Evolutionary conservation across 2,888 invertebrate species (phyloP).

Genomic region (Boloria selene): DNA sequence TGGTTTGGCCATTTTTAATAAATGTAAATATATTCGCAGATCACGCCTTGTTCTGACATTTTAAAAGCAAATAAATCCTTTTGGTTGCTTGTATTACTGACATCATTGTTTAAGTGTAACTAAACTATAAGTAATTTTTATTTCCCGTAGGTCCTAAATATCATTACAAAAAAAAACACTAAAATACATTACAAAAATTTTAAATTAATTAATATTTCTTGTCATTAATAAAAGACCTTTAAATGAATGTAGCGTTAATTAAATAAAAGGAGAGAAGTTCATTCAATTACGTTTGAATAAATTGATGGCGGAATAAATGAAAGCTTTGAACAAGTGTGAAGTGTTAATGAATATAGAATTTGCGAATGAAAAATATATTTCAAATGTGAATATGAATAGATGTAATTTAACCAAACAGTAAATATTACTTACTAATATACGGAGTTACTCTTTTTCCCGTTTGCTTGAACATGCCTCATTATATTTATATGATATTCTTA

Average conservation of each 20-base stretch:
- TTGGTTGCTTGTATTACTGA: constrained; percentile 7
- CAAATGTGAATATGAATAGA: constrained; percentile 3
- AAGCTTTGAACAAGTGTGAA: constrained; percentile 41
- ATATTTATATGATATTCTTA: too few species aligned
- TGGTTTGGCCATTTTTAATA: constrained; percentile 5
- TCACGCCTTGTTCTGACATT: constrained; percentile 9
- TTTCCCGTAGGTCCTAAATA: too few species aligned
- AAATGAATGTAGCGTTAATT: constrained; percentile 53
- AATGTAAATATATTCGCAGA: constrained; percentile 19
- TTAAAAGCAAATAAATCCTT: constrained; percentile 7
- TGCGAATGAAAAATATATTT: not conserved
- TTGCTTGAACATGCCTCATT: too few species aligned
- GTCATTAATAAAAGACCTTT: constrained; percentile 40
- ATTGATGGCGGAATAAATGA: constrained; percentile 46
- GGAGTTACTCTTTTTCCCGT: too few species aligned
- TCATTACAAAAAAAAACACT: too few species aligned
- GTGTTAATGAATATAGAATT: constrained; percentile 35
- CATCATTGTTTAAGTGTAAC: constrained; percentile 30
- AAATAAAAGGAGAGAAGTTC: constrained; percentile 56
- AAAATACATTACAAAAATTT: too few species aligned
- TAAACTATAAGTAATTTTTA: too few species aligned
- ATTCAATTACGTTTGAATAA: constrained; percentile 51
- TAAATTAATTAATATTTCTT: too few species aligned
- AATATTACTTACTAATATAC: too few species aligned
- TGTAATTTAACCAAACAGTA: not conserved